phyloP scores from a whole-genome alignment of 2,888 invertebrate genomes.

The Phytoseiulus persimilis region DNA sequence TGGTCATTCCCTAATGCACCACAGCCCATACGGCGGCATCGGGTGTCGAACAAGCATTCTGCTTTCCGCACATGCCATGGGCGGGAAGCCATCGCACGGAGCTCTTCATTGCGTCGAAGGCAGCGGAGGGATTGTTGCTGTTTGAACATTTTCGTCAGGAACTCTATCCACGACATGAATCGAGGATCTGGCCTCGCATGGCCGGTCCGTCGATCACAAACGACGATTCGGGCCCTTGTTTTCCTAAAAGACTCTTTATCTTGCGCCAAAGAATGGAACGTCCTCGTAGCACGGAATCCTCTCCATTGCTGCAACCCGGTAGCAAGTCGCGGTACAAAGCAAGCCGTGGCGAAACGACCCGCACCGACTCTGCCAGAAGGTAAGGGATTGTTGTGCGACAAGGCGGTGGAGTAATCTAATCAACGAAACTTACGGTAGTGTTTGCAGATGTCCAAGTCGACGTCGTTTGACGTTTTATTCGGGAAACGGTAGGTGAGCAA shows the following conservation, averaged over 20 bases:
- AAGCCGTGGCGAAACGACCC: neutral
- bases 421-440: conserved; percentile 21
- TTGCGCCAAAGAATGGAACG: neutral
- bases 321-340: neutral
- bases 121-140: too few species aligned
- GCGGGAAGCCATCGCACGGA: too few species aligned
- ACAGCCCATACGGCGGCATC: neutral
- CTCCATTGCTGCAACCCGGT: neutral
- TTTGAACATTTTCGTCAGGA: neutral
- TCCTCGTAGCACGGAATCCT: neutral
- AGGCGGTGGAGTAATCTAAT: neutral
- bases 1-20: neutral
- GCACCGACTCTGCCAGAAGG: neutral
- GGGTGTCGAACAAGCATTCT: neutral
- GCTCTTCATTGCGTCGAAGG: too few species aligned
- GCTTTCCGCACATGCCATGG: neutral
- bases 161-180: neutral
- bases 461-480: conserved; percentile 32
- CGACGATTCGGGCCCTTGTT: neutral
- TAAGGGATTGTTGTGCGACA: neutral
- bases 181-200: neutral
- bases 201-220: neutral
- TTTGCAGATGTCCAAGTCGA: conserved; percentile 37
- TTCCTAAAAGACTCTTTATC: neutral
- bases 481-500: conserved; percentile 33